Base-by-base conservation (phyloP, 2,113 vertebrate genomes). In the Platichthys flesus region DNA sequence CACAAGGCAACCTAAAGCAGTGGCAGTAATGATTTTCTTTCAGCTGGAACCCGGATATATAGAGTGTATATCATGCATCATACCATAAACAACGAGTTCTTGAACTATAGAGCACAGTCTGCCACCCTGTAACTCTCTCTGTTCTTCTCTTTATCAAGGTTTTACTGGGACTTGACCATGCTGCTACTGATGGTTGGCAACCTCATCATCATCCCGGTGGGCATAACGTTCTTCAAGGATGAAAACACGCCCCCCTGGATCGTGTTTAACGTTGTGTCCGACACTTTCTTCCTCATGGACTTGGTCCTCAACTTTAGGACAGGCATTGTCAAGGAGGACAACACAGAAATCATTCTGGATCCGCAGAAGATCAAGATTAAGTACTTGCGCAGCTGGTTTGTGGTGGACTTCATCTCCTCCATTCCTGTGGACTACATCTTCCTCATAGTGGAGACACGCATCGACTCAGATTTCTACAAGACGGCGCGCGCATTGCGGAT, bases 101-200 rank as follows among this genome's bases (percentile, higher is more conserved):
- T 12, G 6, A 57, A 62, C 0, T 45, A 75, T 5, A 26, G 23
- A 15, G 13, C n/a, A 56, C 16, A 55, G 13, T 35, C 21, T 47
- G 52, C 8, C 26, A 49, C 1, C 9, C 13, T 28, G 21, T 12
- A 31, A 26, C 15, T 52, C 1, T 2, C 47, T 90, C 45, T 47
- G 83, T 76, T 69, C 79, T 0, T 91, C 59, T 85, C 90, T 83
- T 64, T 55, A 2, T 86, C 60, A 84, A 99, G 98, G 95, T 99
- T 99, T 95, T 99, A 99, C 67, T 99, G 98, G 98, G 98, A 99
- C 92, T 93, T 99, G 90, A 99, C 97, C 77, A 99, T 99, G 98
- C 94, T 99, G 90, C 94, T 99, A 56, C 95, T 99, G 86, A 99
- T 99, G 98, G 98, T 99, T 78, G 98, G 98, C 66, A 99, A 99